Base-by-base conservation (phyloP, 2,888 invertebrate genomes). In the Cerastis leucographa region DNA sequence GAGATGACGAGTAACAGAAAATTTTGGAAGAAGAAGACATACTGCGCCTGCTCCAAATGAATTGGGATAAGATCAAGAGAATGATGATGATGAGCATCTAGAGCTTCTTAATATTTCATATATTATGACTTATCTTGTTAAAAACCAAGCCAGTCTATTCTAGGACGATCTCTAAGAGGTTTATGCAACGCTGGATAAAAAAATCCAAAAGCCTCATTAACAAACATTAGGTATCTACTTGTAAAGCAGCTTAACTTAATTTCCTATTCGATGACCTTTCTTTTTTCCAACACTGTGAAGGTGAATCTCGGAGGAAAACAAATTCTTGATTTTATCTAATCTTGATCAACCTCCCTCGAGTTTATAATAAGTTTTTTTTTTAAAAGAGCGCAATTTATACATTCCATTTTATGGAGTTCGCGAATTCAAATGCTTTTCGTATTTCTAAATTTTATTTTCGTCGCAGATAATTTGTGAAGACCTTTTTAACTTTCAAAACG, bases 381-480 rank as follows among this genome's bases (percentile, higher is more conserved):
- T 25, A 29, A 54, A 46, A 29, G 44, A 12, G 5, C 7, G 19
- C 17, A 29, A 11, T 17, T n/a, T 14, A 14, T 5, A 25, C 22
- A 22, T 8, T n/a, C 17, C 22, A 19, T 42, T 66, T 9, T 54
- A 29, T 40, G 3, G 3, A 19, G 0, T 71, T 54, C 11, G 29
- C 14, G 2, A 78, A 61, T 22, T 67, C 19, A 46, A 80, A 79
- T 42, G 62, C 2, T 62, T 40, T 14, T 69, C 42, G n/a, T 66
- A 14, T 42, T 56, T 78, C 19, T 56, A 46, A n/a, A 64, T 61
- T 80, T 65, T 71, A 40, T 75, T 64, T 59, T 71, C 14, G 14
- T 29, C 44, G 19, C n/a, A 12, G 19, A 8, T 80, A 68, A 75
- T 66, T 81, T 81, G 61, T 35, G 54, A 56, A 71, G 71, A 61